Percentiles rank a stretch among this genome's conserved stretches.
These are phyloP conservation scores for Etia nguti DNA, from an alignment of 2,113 vertebrate genomes.

Conservation along the genomic window DNA sequence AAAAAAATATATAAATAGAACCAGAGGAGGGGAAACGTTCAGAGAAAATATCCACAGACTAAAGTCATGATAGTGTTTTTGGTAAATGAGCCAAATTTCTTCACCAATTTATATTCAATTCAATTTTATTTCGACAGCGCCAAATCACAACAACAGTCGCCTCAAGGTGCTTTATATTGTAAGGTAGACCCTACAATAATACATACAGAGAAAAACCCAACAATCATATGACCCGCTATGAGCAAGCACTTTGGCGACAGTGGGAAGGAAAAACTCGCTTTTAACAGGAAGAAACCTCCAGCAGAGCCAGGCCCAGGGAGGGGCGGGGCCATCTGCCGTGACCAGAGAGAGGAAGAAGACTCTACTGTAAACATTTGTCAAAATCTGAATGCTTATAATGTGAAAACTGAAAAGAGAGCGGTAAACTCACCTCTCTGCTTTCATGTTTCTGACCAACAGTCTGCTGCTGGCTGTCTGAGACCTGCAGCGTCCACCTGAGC, in stretches of 20 bases:
- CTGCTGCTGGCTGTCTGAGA: background rate
- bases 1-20: background rate
- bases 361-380: background rate
- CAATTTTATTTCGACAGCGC: no score
- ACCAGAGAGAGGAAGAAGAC: rapidly evolving
- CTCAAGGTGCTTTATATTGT: no score
- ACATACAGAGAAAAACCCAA: no score
- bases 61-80: background rate
- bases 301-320: no score
- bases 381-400: background rate
- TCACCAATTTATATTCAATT: no score
- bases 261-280: no score
- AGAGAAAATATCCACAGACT: background rate
- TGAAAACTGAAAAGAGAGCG: rapidly evolving
- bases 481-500: conserved; percentile 69
- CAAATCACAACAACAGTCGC: no score
- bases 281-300: no score
- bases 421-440: conserved; percentile 53
- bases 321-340: no score
- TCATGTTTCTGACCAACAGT: background rate
- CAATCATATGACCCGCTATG: no score
- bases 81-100: background rate
- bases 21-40: rapidly evolving
- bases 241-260: no score
- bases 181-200: no score